Base-by-base conservation (phyloP, 2,797 vertebrate genomes). In the Danio choprae region DNA sequence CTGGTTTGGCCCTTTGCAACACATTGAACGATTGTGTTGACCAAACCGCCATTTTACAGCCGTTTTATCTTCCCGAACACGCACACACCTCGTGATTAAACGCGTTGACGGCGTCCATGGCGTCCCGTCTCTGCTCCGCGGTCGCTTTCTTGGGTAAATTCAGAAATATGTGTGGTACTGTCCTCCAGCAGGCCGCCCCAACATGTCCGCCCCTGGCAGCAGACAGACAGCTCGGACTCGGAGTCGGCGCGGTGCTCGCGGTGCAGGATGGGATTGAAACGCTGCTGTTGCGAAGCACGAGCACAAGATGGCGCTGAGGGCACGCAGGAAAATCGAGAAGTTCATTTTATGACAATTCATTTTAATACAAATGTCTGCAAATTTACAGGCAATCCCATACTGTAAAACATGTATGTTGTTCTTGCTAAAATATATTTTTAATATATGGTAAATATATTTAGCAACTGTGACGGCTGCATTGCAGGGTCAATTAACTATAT, bases 21-120 rank as follows among this genome's bases (percentile, higher is more conserved):
- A 86, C 58, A 79, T 56, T 59, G 63, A 77, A 87, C 81, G 86
- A 81, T 71, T 82, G 59, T 86, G 50, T 50, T 44, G 50, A 29
- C 82, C 60, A 84, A 84, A 87, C 84, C 69, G 79, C 73, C 44
- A 73, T 65, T 46, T 72, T 48, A 6, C 6, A 22, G 20, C 36
- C 13, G 5, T 50, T 38, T 44, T 6, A 44, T 22, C n/a, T 10
- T 48, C 63, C 16, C 46, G 0, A 5, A 5, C 16, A 5, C 59
- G 44, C 1, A 56, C 89, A 89, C 86, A 95, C 94, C 94, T 95
- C 94, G 55, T 94, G 92, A 82, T 95, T 95, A 77, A 95, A 95
- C 81, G 93, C 93, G 89, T 95, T 94, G 70, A 95, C 94, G 41
- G 94, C 93, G n/a, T 95, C 94, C 94, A 95, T 95, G 88, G 77